phyloP scores from a whole-genome alignment of 2,888 invertebrate species.

The Drosophila prostipennis region DNA sequence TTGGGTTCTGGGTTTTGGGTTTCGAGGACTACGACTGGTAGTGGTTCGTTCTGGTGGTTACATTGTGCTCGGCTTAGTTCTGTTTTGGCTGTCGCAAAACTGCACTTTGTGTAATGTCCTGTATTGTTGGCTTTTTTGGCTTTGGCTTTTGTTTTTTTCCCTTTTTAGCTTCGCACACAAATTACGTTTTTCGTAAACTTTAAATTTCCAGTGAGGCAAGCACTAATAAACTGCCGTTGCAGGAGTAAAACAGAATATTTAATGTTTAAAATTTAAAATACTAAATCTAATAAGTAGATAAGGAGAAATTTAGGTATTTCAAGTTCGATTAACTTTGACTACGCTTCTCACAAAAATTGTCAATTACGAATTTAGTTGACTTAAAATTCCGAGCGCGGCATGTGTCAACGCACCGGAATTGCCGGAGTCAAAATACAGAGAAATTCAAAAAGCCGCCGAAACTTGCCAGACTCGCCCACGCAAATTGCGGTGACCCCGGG shows the following conservation, averaged over 20 bases:
- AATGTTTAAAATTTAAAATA: no score
- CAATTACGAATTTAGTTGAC: background rate
- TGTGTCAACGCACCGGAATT: constrained; percentile 29
- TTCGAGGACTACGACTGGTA: background rate
- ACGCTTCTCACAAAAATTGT: background rate
- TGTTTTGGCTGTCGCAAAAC: constrained; percentile 36
- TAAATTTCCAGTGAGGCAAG: background rate
- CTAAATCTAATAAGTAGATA: no score
- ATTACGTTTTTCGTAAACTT: constrained; percentile 47
- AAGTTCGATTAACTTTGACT: background rate
- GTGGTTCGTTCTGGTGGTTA: constrained; percentile 18
- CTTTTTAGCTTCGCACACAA: constrained; percentile 3
- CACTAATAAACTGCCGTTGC: no score
- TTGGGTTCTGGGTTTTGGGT: constrained; percentile 1
- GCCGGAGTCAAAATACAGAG: constrained; percentile 3
- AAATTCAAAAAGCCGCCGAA: constrained; percentile 26
- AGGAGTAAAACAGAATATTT: no score
- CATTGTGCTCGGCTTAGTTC: constrained; percentile 36
- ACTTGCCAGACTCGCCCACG: constrained; percentile 62
- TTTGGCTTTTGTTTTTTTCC: constrained; percentile 1
- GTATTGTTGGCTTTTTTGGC: constrained; percentile 20
- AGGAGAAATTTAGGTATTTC: no score
- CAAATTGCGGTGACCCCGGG: constrained; percentile 47
- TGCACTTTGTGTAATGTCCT: constrained; percentile 66
- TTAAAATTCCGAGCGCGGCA: constrained; percentile 17